Evolutionary conservation across 2,888 invertebrate species (phyloP).

Genomic region (Eulithis testata): DNA sequence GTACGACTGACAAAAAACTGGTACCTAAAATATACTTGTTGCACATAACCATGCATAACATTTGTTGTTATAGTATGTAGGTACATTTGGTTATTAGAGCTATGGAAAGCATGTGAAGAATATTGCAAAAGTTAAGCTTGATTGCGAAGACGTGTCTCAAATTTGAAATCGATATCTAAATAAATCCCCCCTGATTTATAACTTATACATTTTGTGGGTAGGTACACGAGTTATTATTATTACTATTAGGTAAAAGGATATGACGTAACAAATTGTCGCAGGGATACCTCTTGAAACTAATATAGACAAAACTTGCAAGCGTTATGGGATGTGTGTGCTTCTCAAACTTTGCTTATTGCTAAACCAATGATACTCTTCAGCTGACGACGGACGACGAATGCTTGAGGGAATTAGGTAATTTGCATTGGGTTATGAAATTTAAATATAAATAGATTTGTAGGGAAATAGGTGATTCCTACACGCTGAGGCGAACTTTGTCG

Average conservation of each 20-base stretch:
- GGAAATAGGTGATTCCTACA: too few relatives aligned
- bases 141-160: constrained; percentile 4
- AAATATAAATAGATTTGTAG: not conserved
- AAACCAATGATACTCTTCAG: constrained; percentile 28
- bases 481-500: too few relatives aligned
- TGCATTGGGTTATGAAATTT: constrained; percentile 4
- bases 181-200: too few relatives aligned
- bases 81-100: too few relatives aligned
- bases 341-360: constrained; percentile 36
- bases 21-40: too few relatives aligned
- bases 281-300: constrained; percentile 19
- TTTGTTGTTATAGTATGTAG: too few relatives aligned
- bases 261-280: not conserved
- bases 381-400: constrained; percentile 7
- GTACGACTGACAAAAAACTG: too few relatives aligned
- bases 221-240: too few relatives aligned
- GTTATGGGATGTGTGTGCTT: constrained; percentile 18
- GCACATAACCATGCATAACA: too few relatives aligned
- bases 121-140: not conserved
- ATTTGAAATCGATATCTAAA: not conserved
- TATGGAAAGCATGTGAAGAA: too few relatives aligned
- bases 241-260: too few relatives aligned
- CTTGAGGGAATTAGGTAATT: constrained; percentile 10
- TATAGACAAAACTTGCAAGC: constrained; percentile 23
- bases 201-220: too few relatives aligned